These are phyloP conservation scores for Chauna torquata DNA, from an alignment of 2,113 vertebrate species.

Conservation along the genomic window DNA sequence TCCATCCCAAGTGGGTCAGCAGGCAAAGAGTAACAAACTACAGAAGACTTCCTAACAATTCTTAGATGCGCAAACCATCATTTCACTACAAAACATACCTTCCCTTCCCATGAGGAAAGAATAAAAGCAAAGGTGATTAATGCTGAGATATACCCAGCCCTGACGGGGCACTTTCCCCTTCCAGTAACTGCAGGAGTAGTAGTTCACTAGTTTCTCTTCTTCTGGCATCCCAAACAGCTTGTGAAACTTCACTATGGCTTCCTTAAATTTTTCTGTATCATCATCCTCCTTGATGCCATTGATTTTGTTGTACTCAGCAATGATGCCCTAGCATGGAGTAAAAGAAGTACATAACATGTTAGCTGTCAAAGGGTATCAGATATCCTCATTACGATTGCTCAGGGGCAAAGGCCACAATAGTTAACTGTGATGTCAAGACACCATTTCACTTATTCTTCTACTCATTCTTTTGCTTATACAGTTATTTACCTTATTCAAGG, in stretches of 20 bases:
- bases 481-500: neutral
- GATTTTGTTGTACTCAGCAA: conserved; percentile 97
- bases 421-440: neutral
- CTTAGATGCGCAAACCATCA: neutral
- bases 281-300: conserved; percentile 95
- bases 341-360: neutral
- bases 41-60: neutral
- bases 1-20: neutral
- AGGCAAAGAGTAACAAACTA: neutral
- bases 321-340: conserved; percentile 86
- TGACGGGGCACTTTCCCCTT: conserved; percentile 96
- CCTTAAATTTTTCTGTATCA: conserved; percentile 97
- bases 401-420: neutral
- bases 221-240: conserved; percentile 97
- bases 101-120: conserved; percentile 96
- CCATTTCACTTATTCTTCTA: neutral
- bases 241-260: conserved; percentile 92
- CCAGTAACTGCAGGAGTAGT: conserved; percentile 99
- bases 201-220: conserved; percentile 97
- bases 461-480: neutral
- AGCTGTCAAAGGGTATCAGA: neutral
- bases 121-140: conserved; percentile 98
- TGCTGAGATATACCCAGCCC: conserved; percentile 99
- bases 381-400: neutral
- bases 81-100: conserved; percentile 77